These are phyloP conservation scores for Phyllostomus discolor DNA, from an alignment of 2,113 vertebrate genomes.

Conservation along the genomic window DNA sequence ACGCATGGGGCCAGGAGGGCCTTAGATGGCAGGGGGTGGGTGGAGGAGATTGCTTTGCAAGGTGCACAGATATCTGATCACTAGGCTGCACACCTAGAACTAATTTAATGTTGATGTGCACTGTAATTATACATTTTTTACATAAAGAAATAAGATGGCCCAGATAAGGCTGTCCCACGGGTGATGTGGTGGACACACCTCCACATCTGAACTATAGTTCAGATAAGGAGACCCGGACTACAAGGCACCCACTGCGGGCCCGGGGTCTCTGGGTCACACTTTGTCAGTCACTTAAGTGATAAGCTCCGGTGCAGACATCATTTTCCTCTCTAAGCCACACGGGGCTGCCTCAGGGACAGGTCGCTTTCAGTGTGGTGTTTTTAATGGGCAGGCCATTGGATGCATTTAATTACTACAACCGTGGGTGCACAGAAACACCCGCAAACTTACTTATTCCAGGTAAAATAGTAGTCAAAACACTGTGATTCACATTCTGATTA, in stretches of 20 bases:
- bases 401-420: neutral
- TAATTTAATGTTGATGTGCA: neutral
- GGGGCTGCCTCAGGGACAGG: neutral
- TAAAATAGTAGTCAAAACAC: neutral
- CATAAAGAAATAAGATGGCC: neutral
- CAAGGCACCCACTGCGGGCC: fast-evolving
- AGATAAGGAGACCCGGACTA: fast-evolving
- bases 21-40: fast-evolving
- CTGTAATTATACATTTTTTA: neutral
- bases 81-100: neutral
- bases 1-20: neutral
- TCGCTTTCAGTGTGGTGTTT: fast-evolving
- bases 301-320: fast-evolving
- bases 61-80: too few relatives aligned
- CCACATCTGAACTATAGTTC: too few relatives aligned
- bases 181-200: fast-evolving
- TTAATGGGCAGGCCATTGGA: fast-evolving
- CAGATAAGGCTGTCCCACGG: fast-evolving
- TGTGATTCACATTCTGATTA: neutral
- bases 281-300: fast-evolving
- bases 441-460: neutral
- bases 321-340: neutral
- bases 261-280: neutral
- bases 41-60: neutral
- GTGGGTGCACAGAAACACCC: fast-evolving